phyloP scores from a whole-genome alignment of 2,113 vertebrate species.

The Micronisus gabar region DNA sequence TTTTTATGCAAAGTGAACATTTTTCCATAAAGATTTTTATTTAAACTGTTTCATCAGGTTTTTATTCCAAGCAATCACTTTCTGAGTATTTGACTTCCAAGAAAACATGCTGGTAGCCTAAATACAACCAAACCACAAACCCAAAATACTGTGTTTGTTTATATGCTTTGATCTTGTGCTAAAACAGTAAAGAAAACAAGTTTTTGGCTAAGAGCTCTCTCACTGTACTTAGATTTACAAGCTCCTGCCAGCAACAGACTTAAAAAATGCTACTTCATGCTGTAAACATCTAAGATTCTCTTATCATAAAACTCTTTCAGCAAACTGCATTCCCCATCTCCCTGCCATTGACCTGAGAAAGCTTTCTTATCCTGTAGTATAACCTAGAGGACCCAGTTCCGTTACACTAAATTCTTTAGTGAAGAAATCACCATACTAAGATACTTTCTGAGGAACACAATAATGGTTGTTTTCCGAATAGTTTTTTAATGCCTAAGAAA shows the following conservation, averaged over 20 bases:
- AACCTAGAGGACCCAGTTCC: neutral
- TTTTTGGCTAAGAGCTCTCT: constrained; percentile 14
- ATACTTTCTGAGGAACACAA: neutral
- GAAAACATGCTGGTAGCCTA: neutral
- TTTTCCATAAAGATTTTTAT: neutral
- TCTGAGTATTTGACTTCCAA: neutral
- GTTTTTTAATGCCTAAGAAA: neutral
- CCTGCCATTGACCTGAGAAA: neutral
- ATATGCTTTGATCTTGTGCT: constrained; percentile 39
- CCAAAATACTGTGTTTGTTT: constrained; percentile 4
- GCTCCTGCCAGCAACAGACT: constrained; percentile 16
- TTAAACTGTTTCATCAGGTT: neutral
- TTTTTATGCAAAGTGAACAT: neutral
- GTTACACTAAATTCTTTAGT: neutral
- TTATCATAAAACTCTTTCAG: neutral
- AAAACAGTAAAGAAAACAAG: constrained; percentile 7
- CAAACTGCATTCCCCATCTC: neutral
- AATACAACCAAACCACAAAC: neutral
- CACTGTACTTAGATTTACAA: constrained; percentile 1
- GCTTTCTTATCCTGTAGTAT: neutral
- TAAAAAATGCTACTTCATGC: neutral
- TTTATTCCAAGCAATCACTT: neutral
- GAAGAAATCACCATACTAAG: neutral
- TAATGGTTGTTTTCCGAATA: neutral
- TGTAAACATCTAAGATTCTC: neutral